Base-by-base conservation (phyloP, 2,888 invertebrate genomes). In the Mythimna lalbum region DNA sequence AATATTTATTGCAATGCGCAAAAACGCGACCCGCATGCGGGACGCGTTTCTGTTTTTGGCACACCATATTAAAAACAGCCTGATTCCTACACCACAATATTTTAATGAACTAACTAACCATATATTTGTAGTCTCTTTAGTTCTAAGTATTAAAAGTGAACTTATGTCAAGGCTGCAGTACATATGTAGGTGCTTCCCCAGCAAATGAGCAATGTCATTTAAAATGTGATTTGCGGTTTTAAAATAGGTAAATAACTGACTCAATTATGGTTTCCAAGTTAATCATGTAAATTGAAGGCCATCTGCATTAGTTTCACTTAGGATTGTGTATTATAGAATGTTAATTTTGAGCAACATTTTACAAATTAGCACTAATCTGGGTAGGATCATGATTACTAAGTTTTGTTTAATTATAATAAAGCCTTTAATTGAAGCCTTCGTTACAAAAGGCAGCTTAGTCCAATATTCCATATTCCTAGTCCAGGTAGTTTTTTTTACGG, bases 171-270 rank as follows among this genome's bases (percentile, higher is more conserved):
- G 80, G 69, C 23, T 39, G 7, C 27, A 23, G 3, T 47, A 50
- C 47, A 6, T 23, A 47, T 4, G 31, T 31, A 27, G 23, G 52
- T 60, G 43, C 23, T 69, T 74, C 69, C 63, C 69, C 27, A 55
- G 47, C 12, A 47, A 64, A 63, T 65, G 21, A 55, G 47, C 23
- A 49, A 65, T 47, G 47, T 60, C 70, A 56, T 69, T 74, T 80
- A 80, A 63, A 80, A 75, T 64, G 43, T 27, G 21, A 65, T 69
- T 78, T 80, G 76, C 52, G 60, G 65, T 75, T 65, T 63, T 66
- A 63, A 56, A 62, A 36, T 62, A 62, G 43, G 27, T 60, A 57
- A 73, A 55, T 55, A 63, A 49, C 43, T 62, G 50, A 56, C 19
- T 71, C n/a, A 27, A 43, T 63, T 62, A 80, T 62, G 69, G 67